Conservation (phyloP, 2,888 invertebrate species). For the Octonoba sinensis region DNA sequence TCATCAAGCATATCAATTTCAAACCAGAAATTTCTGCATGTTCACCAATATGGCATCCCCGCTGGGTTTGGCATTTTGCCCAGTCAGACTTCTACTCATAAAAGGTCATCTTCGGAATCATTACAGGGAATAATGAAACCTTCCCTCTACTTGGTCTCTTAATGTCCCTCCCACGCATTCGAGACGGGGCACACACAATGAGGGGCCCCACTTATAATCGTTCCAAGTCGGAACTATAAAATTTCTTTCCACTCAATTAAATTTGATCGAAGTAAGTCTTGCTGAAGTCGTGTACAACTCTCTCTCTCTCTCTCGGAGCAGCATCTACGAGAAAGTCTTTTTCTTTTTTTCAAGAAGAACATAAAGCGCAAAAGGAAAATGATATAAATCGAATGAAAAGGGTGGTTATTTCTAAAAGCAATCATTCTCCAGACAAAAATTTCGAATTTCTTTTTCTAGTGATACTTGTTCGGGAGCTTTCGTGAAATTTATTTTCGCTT, state of each 20-base stretch:
- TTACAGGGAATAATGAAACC: constrained; percentile 55
- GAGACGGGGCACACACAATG: constrained; percentile 29
- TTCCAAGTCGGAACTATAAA: constrained; percentile 58
- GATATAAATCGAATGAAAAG: constrained; percentile 10
- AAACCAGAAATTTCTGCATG: too few relatives aligned
- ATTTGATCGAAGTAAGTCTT: constrained; percentile 37
- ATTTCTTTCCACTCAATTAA: constrained; percentile 63
- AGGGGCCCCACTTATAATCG: constrained; percentile 34
- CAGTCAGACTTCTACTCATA: constrained; percentile 12
- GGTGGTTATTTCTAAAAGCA: constrained; percentile 47
- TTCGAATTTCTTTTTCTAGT: too few relatives aligned
- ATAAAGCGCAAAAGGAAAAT: constrained; percentile 5
- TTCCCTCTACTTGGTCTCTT: constrained; percentile 23
- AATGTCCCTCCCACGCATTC: constrained; percentile 29
- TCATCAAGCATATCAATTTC: too few relatives aligned
- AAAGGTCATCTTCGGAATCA: constrained; percentile 49
- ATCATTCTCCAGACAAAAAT: constrained; percentile 11
- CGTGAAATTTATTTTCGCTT: too few relatives aligned
- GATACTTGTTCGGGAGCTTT: too few relatives aligned
- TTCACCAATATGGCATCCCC: too few relatives aligned
- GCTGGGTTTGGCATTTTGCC: too few relatives aligned
- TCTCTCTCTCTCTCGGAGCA: too few relatives aligned
- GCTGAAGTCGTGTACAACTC: too few relatives aligned
- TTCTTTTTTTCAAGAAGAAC: too few relatives aligned
- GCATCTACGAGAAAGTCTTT: too few relatives aligned